Base-by-base conservation (phyloP, 1,140 invertebrate species). In the Drosophila prosaltans region DNA sequence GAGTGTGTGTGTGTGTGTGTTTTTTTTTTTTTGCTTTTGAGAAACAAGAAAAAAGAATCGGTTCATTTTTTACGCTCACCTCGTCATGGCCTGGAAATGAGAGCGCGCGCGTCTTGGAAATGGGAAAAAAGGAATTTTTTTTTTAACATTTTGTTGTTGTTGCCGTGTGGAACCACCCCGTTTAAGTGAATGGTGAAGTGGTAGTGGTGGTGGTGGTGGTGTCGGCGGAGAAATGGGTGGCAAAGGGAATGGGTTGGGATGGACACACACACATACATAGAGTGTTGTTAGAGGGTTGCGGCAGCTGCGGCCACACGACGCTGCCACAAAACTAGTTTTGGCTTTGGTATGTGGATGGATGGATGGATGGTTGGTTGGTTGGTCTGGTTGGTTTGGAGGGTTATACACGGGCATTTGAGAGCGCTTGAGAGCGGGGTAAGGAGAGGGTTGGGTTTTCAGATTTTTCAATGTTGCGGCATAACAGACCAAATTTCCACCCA, bases 311-410 rank as follows among this genome's bases (percentile, higher is more conserved):
- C 80, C 78, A 78, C 62, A 69, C 65, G 67, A 73, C 72, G 68
- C 69, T 79, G 76, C 76, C 76, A 51, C 83, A 88, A 88, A 88
- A 88, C 83, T 88, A 88, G 83, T 88, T 88, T 88, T 80, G 83
- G 84, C 88, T 86, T 86, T 75, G 82, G 71, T 88, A 32, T 36
- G 79, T 82, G 80, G 63, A 59, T 48, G 64, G 48, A 11, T 16
- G 77, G 59, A 36, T 32, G 24, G 39, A 28, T 26, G 41, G 28
- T 26, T 16, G 61, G 40, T 32, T 26, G 11, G 62, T 16, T 7
- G 45, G 48, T 58, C 24, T 32, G 11, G 24, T 48, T 60, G 51
- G 16, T 21, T 28, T 21, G 30, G 63, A 61, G 30, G 28, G 62
- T 24, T 78, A 67, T 39, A 10, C 32, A 30, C 28, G 28, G 28